Evolutionary conservation across 2,113 vertebrate genomes (phyloP), one percentile per base, ranked within the genome.

Genomic region (Oryzias celebensis): DNA sequence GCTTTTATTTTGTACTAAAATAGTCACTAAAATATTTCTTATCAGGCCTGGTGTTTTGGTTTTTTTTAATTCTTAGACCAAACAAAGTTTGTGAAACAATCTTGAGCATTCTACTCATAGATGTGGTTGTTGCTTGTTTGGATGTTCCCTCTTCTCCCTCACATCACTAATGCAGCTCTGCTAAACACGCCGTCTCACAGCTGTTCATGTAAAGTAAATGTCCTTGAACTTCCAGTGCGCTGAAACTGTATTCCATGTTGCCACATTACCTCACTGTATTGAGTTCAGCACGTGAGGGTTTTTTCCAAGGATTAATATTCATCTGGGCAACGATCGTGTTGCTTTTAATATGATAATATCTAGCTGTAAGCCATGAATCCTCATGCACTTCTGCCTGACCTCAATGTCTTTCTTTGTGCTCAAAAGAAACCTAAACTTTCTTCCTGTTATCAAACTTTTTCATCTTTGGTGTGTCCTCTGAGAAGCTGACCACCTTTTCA

Each of bases 231-330:
- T 58, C 47, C 42, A 43, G n/a, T 24, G 52, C 45, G 15, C 56
- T 60, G 65, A 64, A 68, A 72, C 75, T 67, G 17, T 65, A 77
- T 60, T 51, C 74, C 14, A 16, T 55, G 50, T 56, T n/a, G 51
- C 43, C 67, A 52, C 48, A 20, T 71, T 61, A 58, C 53, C 62
- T 83, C 77, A 71, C 69, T 15, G 28, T 78, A 68, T 78, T 73
- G 52, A 65, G 71, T 74, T 46, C 52, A 71, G 65, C 71, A 75
- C 26, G 66, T 80, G 73, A 47, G 45, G 45, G 36, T 81, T 75
- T 75, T 73, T 75, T 70, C 82, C 73, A 75, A 65, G 59, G 62
- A 77, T 86, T 86, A 78, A 85, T 83, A 75, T 77, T 86, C 36
- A 83, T 69, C 56, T 52, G 45, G 45, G 14, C 22, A 48, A 31